Evolutionary conservation across 2,113 vertebrate species (phyloP).

Genomic region (Uropsilus gracilis): DNA sequence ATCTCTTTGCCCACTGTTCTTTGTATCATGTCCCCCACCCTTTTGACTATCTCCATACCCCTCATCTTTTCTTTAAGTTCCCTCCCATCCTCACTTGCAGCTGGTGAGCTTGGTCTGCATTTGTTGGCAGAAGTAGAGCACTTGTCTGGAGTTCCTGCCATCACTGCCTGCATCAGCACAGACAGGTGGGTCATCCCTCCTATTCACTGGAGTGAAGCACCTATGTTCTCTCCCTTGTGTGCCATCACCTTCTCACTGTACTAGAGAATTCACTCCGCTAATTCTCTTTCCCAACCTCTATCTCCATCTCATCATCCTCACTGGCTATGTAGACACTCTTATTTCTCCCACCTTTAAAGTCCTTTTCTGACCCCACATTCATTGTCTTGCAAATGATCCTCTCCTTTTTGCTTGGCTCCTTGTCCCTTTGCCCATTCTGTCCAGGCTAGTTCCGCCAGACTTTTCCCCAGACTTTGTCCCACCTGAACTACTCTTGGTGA

Average conservation of each 20-base stretch:
- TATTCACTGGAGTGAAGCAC: background rate
- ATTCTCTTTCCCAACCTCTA: background rate
- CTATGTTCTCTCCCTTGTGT: background rate
- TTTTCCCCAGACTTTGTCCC: rapidly evolving
- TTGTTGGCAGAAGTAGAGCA: background rate
- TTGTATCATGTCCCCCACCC: background rate
- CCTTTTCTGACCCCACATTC: background rate
- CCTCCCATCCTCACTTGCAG: background rate
- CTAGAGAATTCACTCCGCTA: background rate
- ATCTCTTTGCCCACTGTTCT: background rate
- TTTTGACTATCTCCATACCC: background rate
- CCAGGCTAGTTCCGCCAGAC: too few species aligned
- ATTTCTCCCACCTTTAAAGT: background rate
- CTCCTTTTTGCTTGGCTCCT: background rate
- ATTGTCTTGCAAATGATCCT: background rate
- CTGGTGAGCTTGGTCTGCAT: background rate
- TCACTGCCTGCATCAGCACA: background rate
- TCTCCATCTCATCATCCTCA: background rate
- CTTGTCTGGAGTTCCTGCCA: background rate
- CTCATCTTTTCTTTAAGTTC: background rate
- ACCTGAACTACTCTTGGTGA: background rate
- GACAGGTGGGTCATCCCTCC: background rate
- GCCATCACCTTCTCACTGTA: rapidly evolving
- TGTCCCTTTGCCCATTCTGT: background rate
- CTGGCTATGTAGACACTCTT: rapidly evolving